phyloP scores from a whole-genome alignment of 2,113 vertebrate genomes.

The Polyodon spathula region DNA sequence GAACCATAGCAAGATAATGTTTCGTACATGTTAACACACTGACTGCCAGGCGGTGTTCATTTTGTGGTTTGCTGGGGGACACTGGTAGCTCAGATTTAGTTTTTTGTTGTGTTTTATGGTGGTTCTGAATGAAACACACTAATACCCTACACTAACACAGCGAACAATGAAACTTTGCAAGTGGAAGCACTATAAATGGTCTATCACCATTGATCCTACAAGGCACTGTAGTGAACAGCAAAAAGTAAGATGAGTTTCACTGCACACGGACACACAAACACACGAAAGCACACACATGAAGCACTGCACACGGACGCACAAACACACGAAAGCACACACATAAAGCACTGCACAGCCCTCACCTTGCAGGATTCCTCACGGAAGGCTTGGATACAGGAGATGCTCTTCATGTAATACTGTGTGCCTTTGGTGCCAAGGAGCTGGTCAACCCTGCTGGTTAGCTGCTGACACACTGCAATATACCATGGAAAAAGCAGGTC shows the following conservation, averaged over 20 bases:
- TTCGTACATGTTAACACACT: no score
- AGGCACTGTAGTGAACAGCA: no score
- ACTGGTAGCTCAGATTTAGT: no score
- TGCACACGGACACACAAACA: constrained; percentile 11
- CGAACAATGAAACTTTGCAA: no score
- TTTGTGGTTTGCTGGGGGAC: no score
- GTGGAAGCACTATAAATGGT: not conserved
- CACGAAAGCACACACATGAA: constrained; percentile 10
- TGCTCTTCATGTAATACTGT: constrained; percentile 81
- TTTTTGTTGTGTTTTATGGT: no score
- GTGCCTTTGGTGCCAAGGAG: constrained; percentile 76
- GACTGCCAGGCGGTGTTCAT: no score
- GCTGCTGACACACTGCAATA: constrained; percentile 75
- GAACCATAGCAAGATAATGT: no score
- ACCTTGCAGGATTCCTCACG: constrained; percentile 85
- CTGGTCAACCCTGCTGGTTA: constrained; percentile 76
- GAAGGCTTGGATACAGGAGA: constrained; percentile 75
- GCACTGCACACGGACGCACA: constrained; percentile 11
- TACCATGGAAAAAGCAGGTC: constrained; percentile 28
- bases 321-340: constrained; percentile 5
- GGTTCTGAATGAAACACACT: no score
- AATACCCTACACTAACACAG: no score
- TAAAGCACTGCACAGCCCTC: constrained; percentile 27
- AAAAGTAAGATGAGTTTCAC: no score
- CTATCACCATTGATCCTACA: no score